phyloP scores from a whole-genome alignment of 1,140 invertebrate species.

The Meloidogyne chitwoodi region DNA sequence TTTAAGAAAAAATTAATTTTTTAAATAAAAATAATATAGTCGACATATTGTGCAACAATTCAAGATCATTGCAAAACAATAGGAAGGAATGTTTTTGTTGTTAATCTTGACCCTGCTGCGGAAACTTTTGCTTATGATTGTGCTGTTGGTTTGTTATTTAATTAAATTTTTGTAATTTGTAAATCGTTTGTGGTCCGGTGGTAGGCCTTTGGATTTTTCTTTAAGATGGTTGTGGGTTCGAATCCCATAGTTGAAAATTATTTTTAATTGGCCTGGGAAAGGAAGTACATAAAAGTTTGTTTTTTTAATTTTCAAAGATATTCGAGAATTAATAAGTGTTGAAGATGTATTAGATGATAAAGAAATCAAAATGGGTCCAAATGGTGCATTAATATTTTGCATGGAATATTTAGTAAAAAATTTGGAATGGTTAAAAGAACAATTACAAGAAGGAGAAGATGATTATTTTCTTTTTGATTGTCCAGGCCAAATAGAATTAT shows the following conservation, averaged over 20 bases:
- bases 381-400: conserved; percentile 92
- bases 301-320: conserved; percentile 66
- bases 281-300: neutral
- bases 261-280: neutral
- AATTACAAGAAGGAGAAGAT: conserved; percentile 69
- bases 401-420: conserved; percentile 91
- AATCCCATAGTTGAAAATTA: neutral
- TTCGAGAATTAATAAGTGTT: conserved; percentile 84
- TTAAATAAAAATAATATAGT: conserved; percentile 66
- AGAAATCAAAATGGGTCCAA: conserved; percentile 88
- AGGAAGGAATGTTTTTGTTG: conserved; percentile 74
- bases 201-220: neutral
- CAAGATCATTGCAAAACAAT: conserved; percentile 75
- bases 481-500: conserved; percentile 93
- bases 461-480: conserved; percentile 98
- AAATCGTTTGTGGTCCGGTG: neutral
- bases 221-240: neutral
- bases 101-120: conserved; percentile 95
- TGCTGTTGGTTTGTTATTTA: conserved; percentile 64
- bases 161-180: neutral
- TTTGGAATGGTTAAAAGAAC: conserved; percentile 81
- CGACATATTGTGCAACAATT: conserved; percentile 87
- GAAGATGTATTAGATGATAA: conserved; percentile 96
- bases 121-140: conserved; percentile 89
- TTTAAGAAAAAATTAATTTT: conserved; percentile 61